Base-by-base conservation (phyloP, 2,797 vertebrate genomes). In the Champsocephalus esox region DNA sequence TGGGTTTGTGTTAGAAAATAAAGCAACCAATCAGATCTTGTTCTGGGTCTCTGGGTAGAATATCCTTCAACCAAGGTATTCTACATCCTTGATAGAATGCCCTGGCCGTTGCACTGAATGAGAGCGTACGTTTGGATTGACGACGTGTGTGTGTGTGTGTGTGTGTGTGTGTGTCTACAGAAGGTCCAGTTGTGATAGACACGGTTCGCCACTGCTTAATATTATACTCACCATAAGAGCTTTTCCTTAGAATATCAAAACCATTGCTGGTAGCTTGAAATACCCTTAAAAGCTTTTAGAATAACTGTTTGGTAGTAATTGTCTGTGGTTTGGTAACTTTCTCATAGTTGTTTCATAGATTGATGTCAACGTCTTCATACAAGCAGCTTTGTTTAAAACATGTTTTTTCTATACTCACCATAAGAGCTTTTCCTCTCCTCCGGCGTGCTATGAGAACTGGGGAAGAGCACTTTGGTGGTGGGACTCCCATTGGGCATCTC, bases 341-440 rank as follows among this genome's bases (percentile, higher is more conserved):
- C 21, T 19, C 16, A 19, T 3, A 58, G 32, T 38, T 57, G 14
- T 41, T 41, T 32, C 8, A 66, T 6, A 49, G 44, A 28, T 32
- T 12, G 46, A 49, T 65, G 41, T 49, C 32, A 46, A 21, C 57
- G 12, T n/a, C 14, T 24, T 59, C 2, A 43, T 56, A 3, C 13
- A 21, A 45, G 55, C 32, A 55, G 52, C 4, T 59, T 19, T 21
- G 13, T 56, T 34, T 60, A 11, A 60, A 49, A 34, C 34, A 1
- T 38, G 2, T 9, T 9, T 16, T 59, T 44, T 13, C 17, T 4
- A 34, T 6, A 90, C 95, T 95, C 91, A 98, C 97, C 97, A 0
- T 98, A 98, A 12, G 94, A 83, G 75, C 93, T 96, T 55, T 88
- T 95, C 4, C 88, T 92, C 5, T 95, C 96, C 3, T 96, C 93